Evolutionary conservation across 2,797 vertebrate species (phyloP).

Genomic region (Phrynocephalus guinanensis): DNA sequence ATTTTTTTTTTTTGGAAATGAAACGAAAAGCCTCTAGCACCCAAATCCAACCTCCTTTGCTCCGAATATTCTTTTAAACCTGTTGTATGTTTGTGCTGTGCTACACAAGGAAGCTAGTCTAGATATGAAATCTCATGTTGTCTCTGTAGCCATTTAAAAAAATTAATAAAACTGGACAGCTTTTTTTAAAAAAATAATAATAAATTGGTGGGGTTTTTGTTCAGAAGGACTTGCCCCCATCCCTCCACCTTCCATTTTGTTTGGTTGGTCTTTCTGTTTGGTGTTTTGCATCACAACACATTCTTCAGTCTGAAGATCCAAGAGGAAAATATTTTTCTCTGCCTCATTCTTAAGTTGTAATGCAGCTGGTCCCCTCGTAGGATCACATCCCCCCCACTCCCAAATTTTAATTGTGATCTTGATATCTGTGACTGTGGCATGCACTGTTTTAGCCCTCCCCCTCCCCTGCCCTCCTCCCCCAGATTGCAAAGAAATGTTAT

Average conservation of each 20-base stretch:
- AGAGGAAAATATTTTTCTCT: conserved; percentile 70
- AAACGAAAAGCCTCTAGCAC: conserved; percentile 82
- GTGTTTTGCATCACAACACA: conserved; percentile 72
- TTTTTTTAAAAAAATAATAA: conserved; percentile 59
- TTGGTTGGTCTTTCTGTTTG: conserved; percentile 16
- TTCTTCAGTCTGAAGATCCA: conserved; percentile 78
- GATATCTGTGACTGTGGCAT: conserved; percentile 75
- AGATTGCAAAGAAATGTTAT: conserved; percentile 64
- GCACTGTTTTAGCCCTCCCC: conserved; percentile 69
- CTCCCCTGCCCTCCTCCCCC: conserved; percentile 38
- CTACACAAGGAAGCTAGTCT: conserved; percentile 84
- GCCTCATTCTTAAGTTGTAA: conserved; percentile 64
- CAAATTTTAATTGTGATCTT: conserved; percentile 67
- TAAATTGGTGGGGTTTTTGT: conserved; percentile 85
- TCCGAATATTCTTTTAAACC: conserved; percentile 82
- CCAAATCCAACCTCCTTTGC: conserved; percentile 79
- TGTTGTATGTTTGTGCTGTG: conserved; percentile 81
- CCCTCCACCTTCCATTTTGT: conserved; percentile 42
- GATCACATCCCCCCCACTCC: conserved; percentile 67
- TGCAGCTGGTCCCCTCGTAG: conserved; percentile 63
- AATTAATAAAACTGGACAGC: conserved; percentile 87
- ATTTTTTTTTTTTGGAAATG: conserved; percentile 73
- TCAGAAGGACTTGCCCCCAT: conserved; percentile 69
- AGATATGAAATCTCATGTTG: conserved; percentile 86
- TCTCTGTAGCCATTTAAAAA: conserved; percentile 83